Base-by-base conservation (phyloP, 2,797 vertebrate species). In the Pseudochromis fuscus region DNA sequence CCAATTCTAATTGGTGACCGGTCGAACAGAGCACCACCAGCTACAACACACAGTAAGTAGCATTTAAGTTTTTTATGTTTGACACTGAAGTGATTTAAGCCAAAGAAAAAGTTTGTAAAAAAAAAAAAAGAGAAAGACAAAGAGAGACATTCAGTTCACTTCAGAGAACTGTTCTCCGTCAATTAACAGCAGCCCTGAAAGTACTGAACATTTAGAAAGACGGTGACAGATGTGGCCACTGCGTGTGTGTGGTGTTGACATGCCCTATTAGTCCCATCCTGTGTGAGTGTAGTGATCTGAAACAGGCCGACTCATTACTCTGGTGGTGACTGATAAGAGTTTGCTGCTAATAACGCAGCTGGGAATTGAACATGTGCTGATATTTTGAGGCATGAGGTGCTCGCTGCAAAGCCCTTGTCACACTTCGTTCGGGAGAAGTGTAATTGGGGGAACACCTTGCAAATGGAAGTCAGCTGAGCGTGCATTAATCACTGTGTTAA, bases 301-400 rank as follows among this genome's bases (percentile, higher is more conserved):
- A 90, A 76, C 90, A 89, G 90, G 73, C 88, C 48, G 51, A 83
- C 90, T 93, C 90, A 93, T 93, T 92, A 93, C 87, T 87, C 83
- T 69, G 71, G 77, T 87, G 92, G 61, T 90, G 92, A 93, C 84
- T 87, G 92, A 93, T 87, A 91, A 89, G 83, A 89, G 84, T 66
- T 82, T 57, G 87, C 91, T 92, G 91, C 87, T 90, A 89, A 90
- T 86, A 89, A 88, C 80, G 62, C 88, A 67, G 79, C 75, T 73
- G 89, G 85, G 87, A 88, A 84, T 89, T 82, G 71, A 79, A 77
- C 56, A 45, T 27, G 65, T 75, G 79, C 37, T 70, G 75, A 80
- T 72, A 46, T 65, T 51, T 31, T 50, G 33, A 81, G 38, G 35
- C 33, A 55, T n/a, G 25, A 40, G 11, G 61, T 40, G 40, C 48